These are phyloP conservation scores for Drosophila recens DNA, from an alignment of 2,888 invertebrate species.

Conservation along the genomic window DNA sequence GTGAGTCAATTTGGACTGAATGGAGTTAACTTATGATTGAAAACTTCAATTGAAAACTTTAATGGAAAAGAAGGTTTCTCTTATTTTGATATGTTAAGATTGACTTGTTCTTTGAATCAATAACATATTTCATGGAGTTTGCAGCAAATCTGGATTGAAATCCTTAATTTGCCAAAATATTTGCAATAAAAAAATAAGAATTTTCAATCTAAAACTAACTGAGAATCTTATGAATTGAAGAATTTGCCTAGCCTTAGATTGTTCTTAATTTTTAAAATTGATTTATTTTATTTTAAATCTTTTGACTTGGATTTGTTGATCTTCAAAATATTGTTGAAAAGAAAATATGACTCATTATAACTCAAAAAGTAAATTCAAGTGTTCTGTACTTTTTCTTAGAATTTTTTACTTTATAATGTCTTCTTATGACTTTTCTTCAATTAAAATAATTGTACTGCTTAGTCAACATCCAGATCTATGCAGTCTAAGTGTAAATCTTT, in stretches of 20 bases:
- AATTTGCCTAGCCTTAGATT: background rate
- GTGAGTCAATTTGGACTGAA: slow-evolving; percentile 86
- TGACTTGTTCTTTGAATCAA: background rate
- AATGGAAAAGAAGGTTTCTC: background rate
- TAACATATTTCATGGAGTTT: background rate
- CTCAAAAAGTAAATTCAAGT: no score
- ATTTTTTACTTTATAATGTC: background rate
- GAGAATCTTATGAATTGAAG: background rate
- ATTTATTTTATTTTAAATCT: background rate
- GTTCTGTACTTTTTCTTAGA: background rate
- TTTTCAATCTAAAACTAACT: background rate
- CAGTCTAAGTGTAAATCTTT: background rate
- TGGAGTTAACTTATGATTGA: background rate
- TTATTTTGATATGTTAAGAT: background rate
- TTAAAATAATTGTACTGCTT: slow-evolving; percentile 1
- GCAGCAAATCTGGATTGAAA: background rate
- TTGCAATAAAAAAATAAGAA: background rate
- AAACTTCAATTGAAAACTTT: background rate
- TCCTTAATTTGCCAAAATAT: background rate
- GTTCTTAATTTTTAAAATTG: background rate
- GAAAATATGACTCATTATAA: no score
- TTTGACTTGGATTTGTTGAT: no score
- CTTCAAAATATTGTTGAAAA: no score
- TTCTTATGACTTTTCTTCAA: background rate
- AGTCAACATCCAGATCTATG: background rate